Base-by-base conservation (phyloP, 2,797 vertebrate species). In the Setipinna tenuifilis region DNA sequence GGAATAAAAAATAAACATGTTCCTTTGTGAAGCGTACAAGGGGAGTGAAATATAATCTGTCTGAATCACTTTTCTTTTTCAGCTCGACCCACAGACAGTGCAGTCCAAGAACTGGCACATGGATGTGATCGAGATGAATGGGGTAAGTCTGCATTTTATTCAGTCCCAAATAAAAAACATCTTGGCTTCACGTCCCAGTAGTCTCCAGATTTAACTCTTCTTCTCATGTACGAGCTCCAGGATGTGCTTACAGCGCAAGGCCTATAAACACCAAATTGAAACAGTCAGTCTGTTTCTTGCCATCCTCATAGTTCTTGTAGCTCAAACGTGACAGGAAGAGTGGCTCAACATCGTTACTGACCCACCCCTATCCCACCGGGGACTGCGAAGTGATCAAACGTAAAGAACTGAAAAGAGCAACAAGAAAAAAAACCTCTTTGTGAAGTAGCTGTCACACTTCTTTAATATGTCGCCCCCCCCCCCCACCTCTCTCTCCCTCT, bases 101-200 rank as follows among this genome's bases (percentile, higher is more conserved):
- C 97, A 99, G 94, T 98, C 97, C 14, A 99, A 99, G 95, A 98
- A 98, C 95, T 99, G 98, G 98, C 98, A 99, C 90, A 95, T 97
- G 90, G 98, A 98, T 0, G 97, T 99, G 93, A 99, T 99, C 0
- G 98, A 99, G 95, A 99, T 99, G 98, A 99, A 99, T 0, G 98
- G 98, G 97, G 98, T 99, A 93, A 96, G 95, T 87, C n/a, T 25
- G 75, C 80, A 23, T 59, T 57, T 46, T 9, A 48, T 31, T 59
- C n/a, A 9, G 23, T 78, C 41, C 6, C 3, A 75, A 41, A 75
- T 75, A 31, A 31, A 75, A 31, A 28, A 28, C 65, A 71, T 71
- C 65, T 71, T 71, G 65, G 28, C 65, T 16, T 71, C 12, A 28
- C 12, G 12, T 75, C 28, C 68, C 31, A 35, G 31, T 41, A 31